Conservation (phyloP, 1,140 invertebrate genomes). For the Archivesica marissinica region DNA sequence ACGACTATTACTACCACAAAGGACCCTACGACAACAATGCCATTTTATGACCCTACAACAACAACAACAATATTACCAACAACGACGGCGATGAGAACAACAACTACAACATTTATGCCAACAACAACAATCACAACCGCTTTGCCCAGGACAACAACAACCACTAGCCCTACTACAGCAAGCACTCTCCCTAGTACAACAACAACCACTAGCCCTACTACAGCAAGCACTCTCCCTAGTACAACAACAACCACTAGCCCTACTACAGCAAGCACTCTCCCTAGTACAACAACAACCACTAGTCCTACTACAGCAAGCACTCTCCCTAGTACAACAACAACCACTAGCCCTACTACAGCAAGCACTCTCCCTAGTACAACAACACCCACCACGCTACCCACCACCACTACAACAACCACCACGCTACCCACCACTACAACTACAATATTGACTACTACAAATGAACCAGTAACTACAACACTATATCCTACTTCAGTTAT, state of each 20-base stretch:
- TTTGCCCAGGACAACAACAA: slow-evolving; percentile 25
- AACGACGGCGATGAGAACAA: background rate
- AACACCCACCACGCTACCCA: background rate
- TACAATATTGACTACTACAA: background rate
- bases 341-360: too few relatives aligned
- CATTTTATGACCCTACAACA: slow-evolving; percentile 23
- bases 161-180: background rate
- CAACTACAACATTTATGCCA: background rate
- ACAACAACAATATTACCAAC: slow-evolving; percentile 4
- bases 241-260: background rate
- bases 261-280: background rate
- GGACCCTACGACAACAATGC: background rate
- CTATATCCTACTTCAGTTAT: background rate
- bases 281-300: background rate
- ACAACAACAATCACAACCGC: background rate
- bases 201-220: background rate
- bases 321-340: background rate
- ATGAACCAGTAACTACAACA: slow-evolving; percentile 2
- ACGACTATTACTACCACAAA: background rate
- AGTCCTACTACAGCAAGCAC: slow-evolving; percentile 2
- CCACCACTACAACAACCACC: too few relatives aligned
- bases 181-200: background rate
- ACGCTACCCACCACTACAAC: background rate
- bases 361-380: background rate
- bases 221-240: too few relatives aligned